Evolutionary conservation across 2,113 vertebrate species (phyloP), one percentile per base, ranked within the genome.

Genomic region (Anolis sagrei): DNA sequence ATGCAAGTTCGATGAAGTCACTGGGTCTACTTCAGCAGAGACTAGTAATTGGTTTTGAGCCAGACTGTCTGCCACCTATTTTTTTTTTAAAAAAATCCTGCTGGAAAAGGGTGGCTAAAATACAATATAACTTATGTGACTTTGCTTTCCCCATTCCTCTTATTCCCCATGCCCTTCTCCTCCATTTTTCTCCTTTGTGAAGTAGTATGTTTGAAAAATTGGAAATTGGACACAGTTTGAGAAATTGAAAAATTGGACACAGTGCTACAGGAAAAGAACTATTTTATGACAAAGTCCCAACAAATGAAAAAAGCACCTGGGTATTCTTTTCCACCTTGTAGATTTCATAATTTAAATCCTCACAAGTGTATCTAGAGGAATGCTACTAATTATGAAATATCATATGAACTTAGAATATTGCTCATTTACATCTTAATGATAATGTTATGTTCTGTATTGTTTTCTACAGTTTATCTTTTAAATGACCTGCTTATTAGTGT

Each of bases 401-500:
- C 1, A 39, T 34, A 58, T 68, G 4, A 73, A 62, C 70, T 62
- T 77, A 82, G 3, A 49, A 62, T 77, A 8, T 76, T 58, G 4
- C 2, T 66, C 18, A 70, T 85, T 51, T 48, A 49, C 19, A 27
- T 1, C n/a, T 69, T 64, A 48, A 25, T 51, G 81, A 54, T 8
- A 75, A 82, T 84, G 87, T 84, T 36, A 32, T 80, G 58, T 5
- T 25, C 5, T 87, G n/a, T 72, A 36, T 32, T 84, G 19, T 11
- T 88, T 70, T 87, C 68, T 54, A 29, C 21, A 66, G 39, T 74
- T 86, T 39, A 86, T 83, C 34, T 2, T 66, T 73, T 86, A 80
- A 27, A 74, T 86, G 44, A 83, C 23, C 32, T 85, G 79, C 81
- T 89, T 82, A 82, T 18, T 9, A 27, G 74, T 58, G 4, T 72